A percentile compares a stretch with the other conserved stretches of the same genome.
phyloP scores from a whole-genome alignment of 2,797 vertebrate species.

The Melanogrammus aeglefinus region DNA sequence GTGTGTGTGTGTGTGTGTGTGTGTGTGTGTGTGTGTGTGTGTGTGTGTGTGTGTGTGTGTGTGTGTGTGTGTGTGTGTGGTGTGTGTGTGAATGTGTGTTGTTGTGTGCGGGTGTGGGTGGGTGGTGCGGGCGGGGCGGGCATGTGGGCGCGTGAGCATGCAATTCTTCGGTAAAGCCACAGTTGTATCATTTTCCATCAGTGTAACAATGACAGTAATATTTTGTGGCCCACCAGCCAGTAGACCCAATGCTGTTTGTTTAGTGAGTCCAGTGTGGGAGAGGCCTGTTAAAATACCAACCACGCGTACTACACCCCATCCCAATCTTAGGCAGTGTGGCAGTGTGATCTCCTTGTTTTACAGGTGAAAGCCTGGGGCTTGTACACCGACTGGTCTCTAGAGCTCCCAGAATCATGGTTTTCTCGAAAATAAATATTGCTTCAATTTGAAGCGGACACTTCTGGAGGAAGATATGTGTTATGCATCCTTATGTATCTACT shows the following conservation, averaged over 20 bases:
- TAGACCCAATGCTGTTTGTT: not conserved
- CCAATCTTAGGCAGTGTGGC: not conserved
- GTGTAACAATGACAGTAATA: not conserved
- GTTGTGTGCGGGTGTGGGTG: constrained; percentile 3
- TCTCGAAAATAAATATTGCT: not conserved
- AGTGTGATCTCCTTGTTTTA: not conserved
- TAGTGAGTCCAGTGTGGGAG: not conserved
- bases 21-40: constrained; percentile 3
- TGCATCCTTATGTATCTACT: not conserved
- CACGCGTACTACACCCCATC: not conserved
- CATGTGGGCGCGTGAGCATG: too few species aligned
- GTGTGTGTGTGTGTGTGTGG: not conserved
- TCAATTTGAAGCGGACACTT: not conserved
- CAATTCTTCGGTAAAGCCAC: not conserved
- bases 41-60: not conserved
- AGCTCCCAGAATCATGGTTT: not conserved
- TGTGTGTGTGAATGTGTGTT: constrained; percentile 7
- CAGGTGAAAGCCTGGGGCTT: not conserved
- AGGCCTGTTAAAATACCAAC: not conserved
- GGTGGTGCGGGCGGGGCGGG: too few species aligned
- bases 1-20: constrained; percentile 9
- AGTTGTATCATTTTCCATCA: not conserved
- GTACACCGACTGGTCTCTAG: not conserved
- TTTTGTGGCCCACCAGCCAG: not conserved
- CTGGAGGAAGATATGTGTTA: not conserved